Percentiles rank a stretch among this genome's conserved stretches.
phyloP scores from a whole-genome alignment of 2,113 vertebrate genomes.

The Progne subis region DNA sequence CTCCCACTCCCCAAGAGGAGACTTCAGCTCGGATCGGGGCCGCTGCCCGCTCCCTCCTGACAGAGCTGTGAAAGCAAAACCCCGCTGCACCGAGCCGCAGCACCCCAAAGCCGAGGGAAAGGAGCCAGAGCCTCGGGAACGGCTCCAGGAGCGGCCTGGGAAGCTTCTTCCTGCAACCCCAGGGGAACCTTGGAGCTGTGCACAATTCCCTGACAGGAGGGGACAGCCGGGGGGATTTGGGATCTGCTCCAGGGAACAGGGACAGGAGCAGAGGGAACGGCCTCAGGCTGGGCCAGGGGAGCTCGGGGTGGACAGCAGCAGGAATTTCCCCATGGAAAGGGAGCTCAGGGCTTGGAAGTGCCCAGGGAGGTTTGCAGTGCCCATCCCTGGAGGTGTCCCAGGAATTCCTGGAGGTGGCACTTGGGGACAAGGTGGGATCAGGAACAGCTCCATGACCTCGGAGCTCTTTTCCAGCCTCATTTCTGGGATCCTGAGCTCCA shows the following conservation, averaged over 20 bases:
- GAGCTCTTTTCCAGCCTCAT: too few relatives aligned
- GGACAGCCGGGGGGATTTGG: neutral
- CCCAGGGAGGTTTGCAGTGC: neutral
- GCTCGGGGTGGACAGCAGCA: neutral
- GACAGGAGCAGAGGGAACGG: neutral
- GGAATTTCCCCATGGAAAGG: neutral
- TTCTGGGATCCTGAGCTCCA: too few relatives aligned
- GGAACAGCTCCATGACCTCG: too few relatives aligned
- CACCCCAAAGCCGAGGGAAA: accelerated
- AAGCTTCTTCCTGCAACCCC: neutral
- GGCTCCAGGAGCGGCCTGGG: neutral
- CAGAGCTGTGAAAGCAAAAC: neutral
- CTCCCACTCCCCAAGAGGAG: neutral
- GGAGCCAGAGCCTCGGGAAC: neutral
- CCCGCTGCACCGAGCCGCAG: neutral
- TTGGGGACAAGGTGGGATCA: neutral
- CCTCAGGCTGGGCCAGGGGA: neutral
- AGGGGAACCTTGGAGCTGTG: neutral
- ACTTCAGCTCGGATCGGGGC: slow-evolving; percentile 4
- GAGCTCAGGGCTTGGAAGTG: neutral
- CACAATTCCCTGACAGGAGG: neutral
- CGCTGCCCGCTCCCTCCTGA: neutral
- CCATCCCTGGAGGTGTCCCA: neutral
- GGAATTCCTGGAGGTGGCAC: neutral
- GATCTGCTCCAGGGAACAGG: neutral